Percentiles rank a stretch among this genome's conserved stretches.
Evolutionary conservation across 2,888 invertebrate species (phyloP).

Genomic region (Incurvaria masculella): DNA sequence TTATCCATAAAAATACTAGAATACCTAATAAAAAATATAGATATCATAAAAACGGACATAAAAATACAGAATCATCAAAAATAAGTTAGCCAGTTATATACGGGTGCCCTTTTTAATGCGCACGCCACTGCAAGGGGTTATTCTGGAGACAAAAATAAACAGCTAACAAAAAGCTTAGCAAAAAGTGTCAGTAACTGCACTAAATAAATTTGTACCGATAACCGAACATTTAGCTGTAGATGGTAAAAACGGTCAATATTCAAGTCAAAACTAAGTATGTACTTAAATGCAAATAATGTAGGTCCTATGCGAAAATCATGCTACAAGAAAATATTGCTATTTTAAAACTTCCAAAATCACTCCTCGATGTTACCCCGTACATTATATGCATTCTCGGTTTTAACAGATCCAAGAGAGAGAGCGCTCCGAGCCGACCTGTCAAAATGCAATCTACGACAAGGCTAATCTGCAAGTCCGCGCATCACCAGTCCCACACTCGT

Average conservation of each 20-base stretch:
- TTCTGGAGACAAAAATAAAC: too few species aligned
- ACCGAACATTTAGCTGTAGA: conserved; percentile 5
- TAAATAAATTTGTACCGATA: conserved; percentile 1
- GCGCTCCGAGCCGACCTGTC: not conserved
- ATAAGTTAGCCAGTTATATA: too few species aligned
- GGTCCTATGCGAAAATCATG: too few species aligned
- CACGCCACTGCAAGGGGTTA: conserved; percentile 4
- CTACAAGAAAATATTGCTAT: conserved; percentile 1
- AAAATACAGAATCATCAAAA: too few species aligned
- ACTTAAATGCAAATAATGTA: too few species aligned
- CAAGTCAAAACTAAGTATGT: too few species aligned
- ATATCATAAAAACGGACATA: too few species aligned
- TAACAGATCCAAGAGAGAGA: not conserved
- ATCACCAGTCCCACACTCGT: conserved; percentile 1
- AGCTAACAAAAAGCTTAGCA: conserved; percentile 3
- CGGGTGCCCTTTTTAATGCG: too few species aligned
- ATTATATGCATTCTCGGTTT: too few species aligned
- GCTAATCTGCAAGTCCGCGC: not conserved
- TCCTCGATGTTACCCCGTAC: too few species aligned
- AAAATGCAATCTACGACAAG: conserved; percentile 1
- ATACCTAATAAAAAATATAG: not conserved
- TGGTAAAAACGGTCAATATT: not conserved
- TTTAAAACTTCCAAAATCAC: conserved; percentile 25
- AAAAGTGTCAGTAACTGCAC: not conserved
- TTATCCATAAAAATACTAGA: conserved; percentile 2